Percentiles rank a stretch among this genome's conserved stretches.
Conservation (phyloP, 2,113 vertebrate species). For the Marcusenius ussheri region DNA sequence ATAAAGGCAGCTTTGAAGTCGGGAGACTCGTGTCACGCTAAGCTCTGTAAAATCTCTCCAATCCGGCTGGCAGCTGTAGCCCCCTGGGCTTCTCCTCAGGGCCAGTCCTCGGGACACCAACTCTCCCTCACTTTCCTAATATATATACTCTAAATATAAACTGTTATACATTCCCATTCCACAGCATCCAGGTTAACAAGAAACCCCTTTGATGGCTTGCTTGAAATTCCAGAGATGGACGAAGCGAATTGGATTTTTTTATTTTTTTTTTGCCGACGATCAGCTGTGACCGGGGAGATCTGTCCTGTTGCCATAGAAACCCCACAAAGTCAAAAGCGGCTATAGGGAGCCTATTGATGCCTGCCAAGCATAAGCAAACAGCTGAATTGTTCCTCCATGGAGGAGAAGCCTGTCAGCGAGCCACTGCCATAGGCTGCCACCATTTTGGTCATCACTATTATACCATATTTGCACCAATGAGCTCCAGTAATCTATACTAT, state of each 20-base stretch:
- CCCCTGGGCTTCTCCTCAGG: neutral
- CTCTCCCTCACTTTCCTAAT: neutral
- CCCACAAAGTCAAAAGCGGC: neutral
- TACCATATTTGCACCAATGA: neutral
- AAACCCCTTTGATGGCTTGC: conserved; percentile 3
- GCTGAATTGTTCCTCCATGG: neutral
- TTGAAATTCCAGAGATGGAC: conserved; percentile 9
- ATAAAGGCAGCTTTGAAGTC: conserved; percentile 18
- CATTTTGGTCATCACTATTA: neutral
- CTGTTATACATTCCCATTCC: neutral
- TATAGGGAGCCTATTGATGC: neutral
- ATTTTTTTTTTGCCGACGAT: neutral
- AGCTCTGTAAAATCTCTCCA: conserved; percentile 9
- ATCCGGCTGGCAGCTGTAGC: neutral
- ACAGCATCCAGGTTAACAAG: neutral
- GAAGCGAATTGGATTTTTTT: neutral
- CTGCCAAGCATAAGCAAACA: neutral
- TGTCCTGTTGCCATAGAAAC: conserved; percentile 16
- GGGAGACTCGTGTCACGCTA: neutral
- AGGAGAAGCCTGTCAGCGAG: neutral
- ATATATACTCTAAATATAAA: conserved; percentile 10
- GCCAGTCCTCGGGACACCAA: neutral
- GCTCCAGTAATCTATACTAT: neutral
- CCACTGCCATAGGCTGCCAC: neutral
- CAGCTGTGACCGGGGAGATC: neutral